phyloP scores from a whole-genome alignment of 2,888 invertebrate genomes.

The Leucophenga montana region DNA sequence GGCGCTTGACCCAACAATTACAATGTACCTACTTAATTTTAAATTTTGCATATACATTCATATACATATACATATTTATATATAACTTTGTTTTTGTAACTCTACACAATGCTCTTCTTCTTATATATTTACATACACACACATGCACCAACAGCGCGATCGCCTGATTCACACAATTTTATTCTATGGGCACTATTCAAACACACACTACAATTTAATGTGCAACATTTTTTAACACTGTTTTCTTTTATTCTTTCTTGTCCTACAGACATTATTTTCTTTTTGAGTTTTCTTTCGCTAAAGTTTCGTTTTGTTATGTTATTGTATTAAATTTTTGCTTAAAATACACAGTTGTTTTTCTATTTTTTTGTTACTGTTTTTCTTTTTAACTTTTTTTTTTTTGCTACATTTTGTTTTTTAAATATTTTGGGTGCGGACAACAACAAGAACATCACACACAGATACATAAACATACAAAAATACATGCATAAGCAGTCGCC shows the following conservation, averaged over 20 bases:
- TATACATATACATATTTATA: too few species aligned
- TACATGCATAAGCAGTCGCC: neutral
- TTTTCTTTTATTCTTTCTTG: neutral
- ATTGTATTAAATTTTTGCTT: neutral
- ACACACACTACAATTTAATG: neutral
- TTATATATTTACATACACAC: too few species aligned
- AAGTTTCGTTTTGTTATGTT: neutral
- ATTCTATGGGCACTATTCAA: neutral
- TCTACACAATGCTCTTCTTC: too few species aligned
- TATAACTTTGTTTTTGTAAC: too few species aligned
- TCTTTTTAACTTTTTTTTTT: neutral
- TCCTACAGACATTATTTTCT: neutral
- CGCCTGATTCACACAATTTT: neutral
- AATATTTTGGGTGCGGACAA: slow-evolving; percentile 24
- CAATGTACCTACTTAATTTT: too few species aligned
- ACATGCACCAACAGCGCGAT: too few species aligned
- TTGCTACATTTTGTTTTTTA: slow-evolving; percentile 17
- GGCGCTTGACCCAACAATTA: too few species aligned
- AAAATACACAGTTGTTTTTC: neutral
- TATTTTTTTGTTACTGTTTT: too few species aligned
- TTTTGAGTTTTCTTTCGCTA: neutral
- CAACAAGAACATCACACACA: slow-evolving; percentile 7
- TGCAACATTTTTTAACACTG: neutral
- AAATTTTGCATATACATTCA: too few species aligned
- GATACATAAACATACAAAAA: neutral